Conservation (phyloP, 2,797 vertebrate genomes). For the Cyclopterus lumpus region DNA sequence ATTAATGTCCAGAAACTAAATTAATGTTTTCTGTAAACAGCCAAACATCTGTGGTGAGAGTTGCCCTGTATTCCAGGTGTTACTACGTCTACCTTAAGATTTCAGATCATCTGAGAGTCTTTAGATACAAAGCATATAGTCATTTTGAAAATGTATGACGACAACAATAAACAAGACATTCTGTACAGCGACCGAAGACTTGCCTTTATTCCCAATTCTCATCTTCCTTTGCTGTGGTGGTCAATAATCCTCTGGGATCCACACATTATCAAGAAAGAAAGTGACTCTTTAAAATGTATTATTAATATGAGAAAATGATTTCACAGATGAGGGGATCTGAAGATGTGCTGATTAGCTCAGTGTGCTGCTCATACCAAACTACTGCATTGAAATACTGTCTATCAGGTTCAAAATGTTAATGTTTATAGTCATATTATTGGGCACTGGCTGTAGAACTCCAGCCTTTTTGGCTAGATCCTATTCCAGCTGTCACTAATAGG, state of each 20-base stretch:
- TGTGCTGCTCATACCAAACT: background rate
- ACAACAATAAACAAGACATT: constrained; percentile 83
- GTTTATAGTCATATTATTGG: background rate
- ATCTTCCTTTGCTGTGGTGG: background rate
- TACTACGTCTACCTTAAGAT: constrained; percentile 71
- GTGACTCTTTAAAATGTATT: background rate
- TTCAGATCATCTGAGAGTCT: constrained; percentile 73
- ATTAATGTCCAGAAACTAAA: constrained; percentile 16
- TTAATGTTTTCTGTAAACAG: background rate
- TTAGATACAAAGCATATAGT: constrained; percentile 80
- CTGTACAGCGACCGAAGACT: constrained; percentile 57
- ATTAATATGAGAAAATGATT: background rate
- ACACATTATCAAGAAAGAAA: no score
- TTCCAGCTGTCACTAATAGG: background rate
- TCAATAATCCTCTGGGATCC: background rate
- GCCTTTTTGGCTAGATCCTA: background rate
- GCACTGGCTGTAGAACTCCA: background rate
- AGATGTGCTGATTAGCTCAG: background rate
- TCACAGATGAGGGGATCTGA: background rate
- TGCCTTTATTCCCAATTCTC: constrained; percentile 42
- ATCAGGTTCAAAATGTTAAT: background rate
- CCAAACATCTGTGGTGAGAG: constrained; percentile 57
- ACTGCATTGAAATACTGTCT: background rate
- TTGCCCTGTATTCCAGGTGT: constrained; percentile 69
- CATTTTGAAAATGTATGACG: constrained; percentile 81